A percentile compares a stretch with the other conserved stretches of the same genome.
Evolutionary conservation across 2,888 invertebrate genomes (phyloP).

Genomic region (Hyposoter didymator): DNA sequence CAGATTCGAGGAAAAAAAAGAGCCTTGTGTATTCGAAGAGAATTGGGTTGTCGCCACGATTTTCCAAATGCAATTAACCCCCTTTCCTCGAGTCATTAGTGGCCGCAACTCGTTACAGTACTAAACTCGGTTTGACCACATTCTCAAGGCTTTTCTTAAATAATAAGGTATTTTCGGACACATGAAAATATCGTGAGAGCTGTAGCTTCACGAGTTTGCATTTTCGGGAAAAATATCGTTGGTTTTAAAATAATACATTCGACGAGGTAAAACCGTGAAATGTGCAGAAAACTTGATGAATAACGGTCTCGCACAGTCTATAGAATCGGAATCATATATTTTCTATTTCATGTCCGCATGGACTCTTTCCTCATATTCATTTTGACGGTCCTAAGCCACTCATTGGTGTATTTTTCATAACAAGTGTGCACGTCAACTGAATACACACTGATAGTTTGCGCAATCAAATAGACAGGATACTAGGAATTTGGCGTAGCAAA

Average conservation of each 20-base stretch:
- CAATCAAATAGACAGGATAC: not conserved
- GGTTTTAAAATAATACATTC: not conserved
- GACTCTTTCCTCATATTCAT: not conserved
- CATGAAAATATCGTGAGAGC: not conserved
- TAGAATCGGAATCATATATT: not conserved
- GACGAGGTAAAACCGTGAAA: not conserved
- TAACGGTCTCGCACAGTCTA: not conserved
- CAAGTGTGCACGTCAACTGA: not conserved
- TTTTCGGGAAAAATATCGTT: too few species aligned
- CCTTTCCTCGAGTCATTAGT: constrained; percentile 3
- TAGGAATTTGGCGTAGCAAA: not conserved
- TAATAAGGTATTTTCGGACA: not conserved
- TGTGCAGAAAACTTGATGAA: not conserved
- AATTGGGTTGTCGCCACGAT: not conserved
- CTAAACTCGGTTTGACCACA: not conserved
- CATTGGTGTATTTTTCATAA: not conserved
- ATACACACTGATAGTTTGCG: not conserved
- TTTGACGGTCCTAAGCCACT: not conserved
- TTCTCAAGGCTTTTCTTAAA: constrained; percentile 3
- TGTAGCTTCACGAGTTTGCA: not conserved
- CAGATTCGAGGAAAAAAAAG: not conserved
- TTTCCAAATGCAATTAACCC: constrained; percentile 1
- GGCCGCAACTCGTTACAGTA: not conserved
- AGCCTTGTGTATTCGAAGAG: not conserved
- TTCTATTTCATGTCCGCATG: not conserved